These are phyloP conservation scores for Alectoris magna DNA, from an alignment of 2,797 vertebrate genomes.

Conservation along the genomic window DNA sequence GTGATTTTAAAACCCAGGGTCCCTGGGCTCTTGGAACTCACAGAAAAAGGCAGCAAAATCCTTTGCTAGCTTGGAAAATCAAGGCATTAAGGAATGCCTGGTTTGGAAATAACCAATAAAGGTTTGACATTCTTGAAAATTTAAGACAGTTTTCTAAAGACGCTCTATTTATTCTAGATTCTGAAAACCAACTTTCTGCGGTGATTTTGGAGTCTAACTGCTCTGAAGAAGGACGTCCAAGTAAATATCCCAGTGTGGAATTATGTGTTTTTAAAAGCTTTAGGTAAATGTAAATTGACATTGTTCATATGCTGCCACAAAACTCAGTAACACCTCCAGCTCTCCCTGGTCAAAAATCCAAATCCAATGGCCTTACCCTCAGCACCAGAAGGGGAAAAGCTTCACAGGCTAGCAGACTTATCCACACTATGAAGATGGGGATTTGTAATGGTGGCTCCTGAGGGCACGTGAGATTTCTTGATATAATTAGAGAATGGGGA, in stretches of 20 bases:
- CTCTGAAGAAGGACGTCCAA: background rate
- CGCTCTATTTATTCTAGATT: background rate
- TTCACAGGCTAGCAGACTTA: background rate
- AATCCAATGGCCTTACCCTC: background rate
- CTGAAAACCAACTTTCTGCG: background rate
- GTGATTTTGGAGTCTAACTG: background rate
- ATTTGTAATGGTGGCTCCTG: background rate
- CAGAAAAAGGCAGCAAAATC: background rate
- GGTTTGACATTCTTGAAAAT: background rate
- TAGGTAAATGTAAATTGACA: background rate
- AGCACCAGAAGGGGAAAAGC: background rate
- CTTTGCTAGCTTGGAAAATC: background rate
- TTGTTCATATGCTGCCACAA: background rate
- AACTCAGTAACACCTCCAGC: background rate
- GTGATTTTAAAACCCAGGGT: background rate
- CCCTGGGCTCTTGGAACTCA: background rate
- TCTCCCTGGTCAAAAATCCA: background rate
- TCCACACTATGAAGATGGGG: background rate
- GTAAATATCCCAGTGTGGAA: accelerated
- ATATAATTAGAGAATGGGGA: background rate
- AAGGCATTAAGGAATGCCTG: background rate
- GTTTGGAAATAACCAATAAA: background rate
- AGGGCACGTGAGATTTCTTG: background rate
- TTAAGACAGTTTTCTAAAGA: background rate
- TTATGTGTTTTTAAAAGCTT: background rate